Base-by-base conservation (phyloP, 2,888 invertebrate species). In the Tuberolachnus salignus region DNA sequence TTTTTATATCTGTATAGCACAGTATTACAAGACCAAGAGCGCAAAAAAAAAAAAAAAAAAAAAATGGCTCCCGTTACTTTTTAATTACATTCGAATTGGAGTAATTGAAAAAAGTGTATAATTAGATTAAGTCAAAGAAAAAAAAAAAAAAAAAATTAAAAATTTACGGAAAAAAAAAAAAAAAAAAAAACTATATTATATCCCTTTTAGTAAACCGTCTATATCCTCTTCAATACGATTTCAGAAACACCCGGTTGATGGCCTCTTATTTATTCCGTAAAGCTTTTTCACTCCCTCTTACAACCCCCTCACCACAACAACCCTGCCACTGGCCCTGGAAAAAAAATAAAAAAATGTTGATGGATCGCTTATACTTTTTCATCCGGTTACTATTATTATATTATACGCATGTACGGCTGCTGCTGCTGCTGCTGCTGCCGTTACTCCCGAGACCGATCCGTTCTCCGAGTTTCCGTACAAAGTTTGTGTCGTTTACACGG, bases 401-500 rank as follows among this genome's bases (percentile, higher is more conserved):
- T 57, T 57, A 57, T 57, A 23, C 23, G 53, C 19, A 53, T 53
- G n/a, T 51, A 51, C n/a, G n/a, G n/a, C n/a, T n/a, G n/a, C n/a
- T n/a, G n/a, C n/a, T n/a, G 14, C n/a, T 8, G n/a, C 19, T 64
- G 44, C 64, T 64, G n/a, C 34, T 70, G 11, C 55, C 49, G 19
- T 23, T 61, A 51, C 49, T 61, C 49, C 26, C 26, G 21, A 72
- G 72, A 72, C 72, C 61, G n/a, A 72, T 72, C 26, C 21, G 72
- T 72, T 72, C 1, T 19, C n/a, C 6, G 34, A 57, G 44, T 71
- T 55, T 70, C 57, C 6, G 6, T 57, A 46, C 57, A 57, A 71
- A 71, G 55, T 71, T 71, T 57, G 23, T 26, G n/a, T 44, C 57
- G 21, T 71, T 71, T 57, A 71, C 44, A 71, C 57, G n/a, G n/a